Conservation (phyloP, 2,888 invertebrate genomes). For the Ochlodes sylvanus region DNA sequence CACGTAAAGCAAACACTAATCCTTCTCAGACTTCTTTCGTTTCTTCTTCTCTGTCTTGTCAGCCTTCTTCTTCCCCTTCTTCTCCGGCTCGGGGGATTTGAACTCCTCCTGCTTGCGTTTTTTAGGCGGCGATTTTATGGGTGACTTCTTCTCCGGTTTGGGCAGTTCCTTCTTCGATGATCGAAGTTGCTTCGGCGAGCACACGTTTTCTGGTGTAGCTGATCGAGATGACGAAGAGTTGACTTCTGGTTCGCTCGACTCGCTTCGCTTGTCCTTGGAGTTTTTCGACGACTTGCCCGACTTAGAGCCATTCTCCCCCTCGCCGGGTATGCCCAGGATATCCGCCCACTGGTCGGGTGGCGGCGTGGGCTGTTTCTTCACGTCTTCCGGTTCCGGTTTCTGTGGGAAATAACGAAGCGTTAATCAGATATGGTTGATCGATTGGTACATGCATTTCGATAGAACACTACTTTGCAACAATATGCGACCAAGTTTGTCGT, state of each 20-base stretch:
- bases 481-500: neutral
- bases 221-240: slow-evolving; percentile 42
- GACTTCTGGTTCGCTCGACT: slow-evolving; percentile 44
- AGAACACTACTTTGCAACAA: neutral
- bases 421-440: neutral
- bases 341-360: slow-evolving; percentile 81
- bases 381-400: slow-evolving; percentile 61
- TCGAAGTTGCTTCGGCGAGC: slow-evolving; percentile 67
- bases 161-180: slow-evolving; percentile 67
- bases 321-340: slow-evolving; percentile 75
- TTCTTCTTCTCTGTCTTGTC: slow-evolving; percentile 58
- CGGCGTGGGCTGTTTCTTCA: slow-evolving; percentile 74
- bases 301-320: slow-evolving; percentile 49
- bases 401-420: slow-evolving; percentile 49
- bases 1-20: slow-evolving; percentile 77
- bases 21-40: slow-evolving; percentile 74
- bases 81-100: slow-evolving; percentile 58
- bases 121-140: slow-evolving; percentile 67
- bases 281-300: slow-evolving; percentile 43
- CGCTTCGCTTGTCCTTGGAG: slow-evolving; percentile 47
- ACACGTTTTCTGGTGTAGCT: slow-evolving; percentile 56
- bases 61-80: slow-evolving; percentile 53
- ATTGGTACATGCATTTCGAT: neutral
- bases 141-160: slow-evolving; percentile 58
- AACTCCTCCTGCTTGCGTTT: slow-evolving; percentile 64